A percentile compares a stretch with the other conserved stretches of the same genome.
Evolutionary conservation across 2,888 invertebrate species (phyloP).

Genomic region (Cremastinae sp.): DNA sequence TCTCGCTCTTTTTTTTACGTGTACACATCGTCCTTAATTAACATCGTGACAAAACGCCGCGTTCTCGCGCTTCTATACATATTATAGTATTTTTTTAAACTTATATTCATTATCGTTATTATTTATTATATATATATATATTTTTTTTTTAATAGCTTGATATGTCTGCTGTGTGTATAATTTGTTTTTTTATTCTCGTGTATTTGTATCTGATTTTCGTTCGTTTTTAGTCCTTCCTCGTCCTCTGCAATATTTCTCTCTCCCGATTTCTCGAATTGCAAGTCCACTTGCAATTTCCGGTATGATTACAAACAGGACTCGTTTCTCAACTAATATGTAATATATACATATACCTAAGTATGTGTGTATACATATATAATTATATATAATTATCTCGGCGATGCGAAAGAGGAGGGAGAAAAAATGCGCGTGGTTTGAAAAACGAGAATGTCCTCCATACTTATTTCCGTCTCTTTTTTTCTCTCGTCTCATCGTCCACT

Average conservation of each 20-base stretch:
- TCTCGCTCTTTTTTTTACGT: conserved; percentile 18
- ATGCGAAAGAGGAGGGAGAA: conserved; percentile 51
- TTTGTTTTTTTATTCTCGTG: conserved; percentile 49
- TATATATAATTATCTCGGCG: conserved; percentile 50
- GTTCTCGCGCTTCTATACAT: conserved; percentile 53
- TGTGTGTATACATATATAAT: conserved; percentile 43
- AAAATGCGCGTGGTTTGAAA: conserved; percentile 10
- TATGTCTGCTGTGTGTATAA: conserved; percentile 64
- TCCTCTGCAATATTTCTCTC: conserved; percentile 5
- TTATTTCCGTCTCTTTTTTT: conserved; percentile 12
- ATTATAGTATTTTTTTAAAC: conserved; percentile 43
- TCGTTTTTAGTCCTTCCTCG: conserved; percentile 16
- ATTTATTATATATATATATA: conserved; percentile 29
- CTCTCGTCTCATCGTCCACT: not conserved
- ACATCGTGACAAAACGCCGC: conserved; percentile 47
- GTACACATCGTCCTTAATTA: conserved; percentile 27
- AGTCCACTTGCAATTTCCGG: conserved; percentile 42
- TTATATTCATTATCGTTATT: conserved; percentile 41
- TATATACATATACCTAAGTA: conserved; percentile 36
- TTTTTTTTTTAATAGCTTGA: conserved; percentile 59
- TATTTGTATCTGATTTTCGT: conserved; percentile 27
- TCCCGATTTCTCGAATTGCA: conserved; percentile 1
- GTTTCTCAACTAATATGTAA: conserved; percentile 54
- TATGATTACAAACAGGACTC: conserved; percentile 63
- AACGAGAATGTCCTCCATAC: conserved; percentile 9